Conservation (phyloP, 2,888 invertebrate genomes). For the Caenorhabditis uteleia region DNA sequence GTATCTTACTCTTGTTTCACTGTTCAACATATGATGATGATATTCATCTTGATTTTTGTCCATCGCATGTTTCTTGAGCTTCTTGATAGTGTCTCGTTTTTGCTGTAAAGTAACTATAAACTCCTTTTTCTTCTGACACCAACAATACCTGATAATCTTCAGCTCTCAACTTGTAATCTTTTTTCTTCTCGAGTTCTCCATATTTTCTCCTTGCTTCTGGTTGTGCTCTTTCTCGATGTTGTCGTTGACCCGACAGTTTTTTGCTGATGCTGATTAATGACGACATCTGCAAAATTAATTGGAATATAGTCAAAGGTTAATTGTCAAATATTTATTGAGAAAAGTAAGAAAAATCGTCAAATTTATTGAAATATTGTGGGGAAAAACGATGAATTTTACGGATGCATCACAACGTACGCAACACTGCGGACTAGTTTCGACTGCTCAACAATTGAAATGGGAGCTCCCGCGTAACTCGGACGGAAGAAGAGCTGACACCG, state of each 20-base stretch:
- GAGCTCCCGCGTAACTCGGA: too few relatives aligned
- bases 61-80: conserved; percentile 82
- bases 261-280: conserved; percentile 56
- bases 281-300: conserved; percentile 47
- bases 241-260: conserved; percentile 51
- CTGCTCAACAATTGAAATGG: too few relatives aligned
- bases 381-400: not conserved
- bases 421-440: too few relatives aligned
- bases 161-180: conserved; percentile 68
- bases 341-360: too few relatives aligned
- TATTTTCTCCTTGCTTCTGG: conserved; percentile 51
- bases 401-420: not conserved
- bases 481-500: too few relatives aligned
- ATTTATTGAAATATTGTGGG: too few relatives aligned
- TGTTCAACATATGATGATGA: conserved; percentile 94
- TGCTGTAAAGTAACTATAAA: conserved; percentile 73
- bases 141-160: conserved; percentile 57
- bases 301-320: too few relatives aligned
- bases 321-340: too few relatives aligned
- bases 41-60: conserved; percentile 98
- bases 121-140: not conserved
- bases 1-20: conserved; percentile 75
- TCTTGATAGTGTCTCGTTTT: conserved; percentile 79
- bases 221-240: conserved; percentile 61
- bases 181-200: conserved; percentile 68